Conservation (phyloP, 1,140 invertebrate genomes). For the Drosophila lacteicornis region DNA sequence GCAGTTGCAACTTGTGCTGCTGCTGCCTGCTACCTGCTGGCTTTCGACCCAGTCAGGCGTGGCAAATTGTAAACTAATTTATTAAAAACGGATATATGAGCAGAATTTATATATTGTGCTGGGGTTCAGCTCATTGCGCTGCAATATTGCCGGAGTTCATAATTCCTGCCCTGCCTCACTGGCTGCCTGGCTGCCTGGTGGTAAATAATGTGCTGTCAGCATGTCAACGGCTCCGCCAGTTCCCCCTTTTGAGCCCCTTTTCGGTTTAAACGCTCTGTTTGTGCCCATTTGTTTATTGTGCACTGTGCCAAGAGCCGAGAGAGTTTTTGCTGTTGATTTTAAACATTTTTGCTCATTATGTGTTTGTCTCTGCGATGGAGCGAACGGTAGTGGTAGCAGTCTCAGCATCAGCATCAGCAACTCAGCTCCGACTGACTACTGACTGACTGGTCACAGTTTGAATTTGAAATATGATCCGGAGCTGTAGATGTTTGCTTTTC, state of each 20-base stretch:
- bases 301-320: conserved; percentile 1
- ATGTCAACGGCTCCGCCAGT: conserved; percentile 49
- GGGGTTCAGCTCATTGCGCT: conserved; percentile 38
- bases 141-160: conserved; percentile 57
- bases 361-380: conserved; percentile 9
- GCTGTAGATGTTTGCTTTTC: conserved; percentile 29
- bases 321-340: conserved; percentile 26
- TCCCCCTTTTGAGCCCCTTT: background rate
- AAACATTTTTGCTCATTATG: conserved; percentile 58
- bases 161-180: conserved; percentile 26
- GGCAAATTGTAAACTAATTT: conserved; percentile 64
- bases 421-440: conserved; percentile 15
- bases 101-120: conserved; percentile 44
- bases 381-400: background rate
- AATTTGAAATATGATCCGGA: conserved; percentile 50
- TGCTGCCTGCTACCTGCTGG: background rate
- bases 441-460: conserved; percentile 28
- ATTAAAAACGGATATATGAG: conserved; percentile 65
- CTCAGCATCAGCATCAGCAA: background rate
- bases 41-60: conserved; percentile 45
- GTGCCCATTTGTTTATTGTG: conserved; percentile 34
- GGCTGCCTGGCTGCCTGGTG: background rate
- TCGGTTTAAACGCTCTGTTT: conserved; percentile 4
- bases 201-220: conserved; percentile 68
- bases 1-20: conserved; percentile 3